Base-by-base conservation (phyloP, 2,113 vertebrate genomes). In the Thamnaconus septentrionalis region DNA sequence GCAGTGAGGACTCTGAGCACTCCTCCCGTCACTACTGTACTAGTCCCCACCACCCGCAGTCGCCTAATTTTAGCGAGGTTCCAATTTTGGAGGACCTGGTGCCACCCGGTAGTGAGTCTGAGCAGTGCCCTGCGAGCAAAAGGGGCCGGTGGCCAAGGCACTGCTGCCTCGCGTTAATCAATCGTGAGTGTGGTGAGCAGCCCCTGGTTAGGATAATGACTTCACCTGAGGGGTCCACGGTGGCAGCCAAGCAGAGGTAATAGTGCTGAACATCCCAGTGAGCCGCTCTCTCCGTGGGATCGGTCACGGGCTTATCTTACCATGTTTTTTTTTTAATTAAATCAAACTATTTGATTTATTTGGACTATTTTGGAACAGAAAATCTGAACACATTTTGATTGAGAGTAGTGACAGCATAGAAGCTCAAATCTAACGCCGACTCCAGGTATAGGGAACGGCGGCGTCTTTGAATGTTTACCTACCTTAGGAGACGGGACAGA, bases 221-320 rank as follows among this genome's bases (percentile, higher is more conserved):
- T 84, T 88, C 80, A 83, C 86, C 88, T 81, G 72, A 83, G 87
- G 86, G 86, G 76, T 82, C 81, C 73, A 48, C 74, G 83, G 74
- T 74, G 82, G 78, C 71, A 82, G 77, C 59, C 41, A 89, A 71
- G 84, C 80, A 73, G 73, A 87, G 82, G 81, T 87, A 87, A 90
- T 90, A 80, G 76, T 85, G 87, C 80, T 31, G 74, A 88, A 88
- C 90, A 86, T 79, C 88, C 59, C 88, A 84, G 87, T 81, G 76
- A 87, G 81, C 72, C 18, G 63, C 86, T 80, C 81, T 70, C 85
- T 82, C 84, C 54, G 58, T 80, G 82, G 18, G 18, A 82, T 77
- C 66, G 58, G 52, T 61, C 64, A 49, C 42, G 10, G 3, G 71
- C 61, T 54, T 63, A 9, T 44, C 4, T n/a, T 6, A 18, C 56